Base-by-base conservation (phyloP, 2,113 vertebrate species). In the Pagrus major region DNA sequence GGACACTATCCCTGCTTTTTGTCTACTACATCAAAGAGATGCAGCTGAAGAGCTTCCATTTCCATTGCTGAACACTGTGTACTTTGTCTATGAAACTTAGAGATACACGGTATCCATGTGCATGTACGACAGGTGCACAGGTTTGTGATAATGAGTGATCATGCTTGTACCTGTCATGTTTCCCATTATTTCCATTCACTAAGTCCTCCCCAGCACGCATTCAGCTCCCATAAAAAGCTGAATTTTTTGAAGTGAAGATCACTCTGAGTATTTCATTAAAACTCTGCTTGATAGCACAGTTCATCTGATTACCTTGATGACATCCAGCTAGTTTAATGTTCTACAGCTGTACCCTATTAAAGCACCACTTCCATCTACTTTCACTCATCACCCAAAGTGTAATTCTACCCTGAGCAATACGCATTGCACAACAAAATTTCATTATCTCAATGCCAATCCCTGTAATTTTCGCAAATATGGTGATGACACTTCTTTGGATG, bases 1-100 rank as follows among this genome's bases (percentile, higher is more conserved):
- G 84, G 88, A 86, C 74, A 44, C 71, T 37, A 70, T 88, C 44
- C 67, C 69, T 88, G 81, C 85, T 87, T 88, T 92, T 81, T 80
- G 79, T 87, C 89, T 47, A 21, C 60, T 76, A 73, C 84, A 91
- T 89, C 82, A 93, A 89, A 88, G 83, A 78, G 74, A 73, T 58
- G 49, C 52, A 71, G 66, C 67, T 64, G 39, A 86, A 91, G 85
- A 78, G 89, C 84, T n/a, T 63, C 69, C 54, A 87, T 90, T 89
- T 85, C 80, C 59, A 80, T 35, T 49, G 59, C 55, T 76, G 65
- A 83, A 80, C 67, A 61, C 59, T 59, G 56, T 83, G 72, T 56
- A 63, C 71, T 86, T 75, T 63, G 71, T 81, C 80, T 11, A 61
- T 69, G 39, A 63, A 76, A 81, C 63, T 61, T 60, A 46, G 64